A percentile compares a stretch with the other conserved stretches of the same genome.
Conservation (phyloP, 2,888 invertebrate species). For the Lapara coniferarum region DNA sequence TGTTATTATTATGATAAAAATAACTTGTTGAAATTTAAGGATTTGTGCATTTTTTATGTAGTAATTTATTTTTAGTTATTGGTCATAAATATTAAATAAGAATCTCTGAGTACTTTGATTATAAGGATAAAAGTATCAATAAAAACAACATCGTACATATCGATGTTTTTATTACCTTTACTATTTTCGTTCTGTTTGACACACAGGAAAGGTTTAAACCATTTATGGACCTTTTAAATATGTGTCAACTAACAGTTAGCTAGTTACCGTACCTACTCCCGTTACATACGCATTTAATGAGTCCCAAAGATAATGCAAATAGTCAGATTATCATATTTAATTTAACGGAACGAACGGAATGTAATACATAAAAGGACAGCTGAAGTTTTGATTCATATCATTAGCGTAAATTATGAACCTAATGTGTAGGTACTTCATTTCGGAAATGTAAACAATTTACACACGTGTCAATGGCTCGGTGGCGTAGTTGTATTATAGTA, state of each 20-base stretch:
- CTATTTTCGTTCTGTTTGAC: neutral
- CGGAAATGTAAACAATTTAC: too few species aligned
- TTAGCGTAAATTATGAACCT: neutral
- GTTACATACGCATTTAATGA: constrained; percentile 26
- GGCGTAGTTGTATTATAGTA: too few species aligned
- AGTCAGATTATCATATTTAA: constrained; percentile 33
- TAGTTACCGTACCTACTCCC: constrained; percentile 20
- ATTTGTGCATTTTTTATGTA: too few species aligned
- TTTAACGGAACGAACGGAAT: constrained; percentile 20
- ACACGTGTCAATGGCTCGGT: too few species aligned
- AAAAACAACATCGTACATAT: neutral
- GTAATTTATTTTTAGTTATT: too few species aligned
- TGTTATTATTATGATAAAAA: too few species aligned
- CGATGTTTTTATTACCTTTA: neutral
- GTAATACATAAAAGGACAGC: neutral
- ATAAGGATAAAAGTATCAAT: too few species aligned
- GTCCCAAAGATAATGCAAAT: constrained; percentile 30
- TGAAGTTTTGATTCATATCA: neutral
- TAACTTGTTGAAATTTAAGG: too few species aligned
- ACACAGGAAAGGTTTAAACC: constrained; percentile 18
- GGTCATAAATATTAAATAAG: too few species aligned
- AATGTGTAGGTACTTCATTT: neutral
- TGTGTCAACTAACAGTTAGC: constrained; percentile 8
- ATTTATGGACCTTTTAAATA: constrained; percentile 13
- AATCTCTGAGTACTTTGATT: too few species aligned